Conservation (phyloP, 1,140 invertebrate genomes). For the Caenorhabditis elegans region WBcel235 BX284604.4:7483501-7484000, state of each 20-base stretch:
- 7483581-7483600: not conserved
- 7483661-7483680: not conserved
- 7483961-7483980: not conserved
- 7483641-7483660: not conserved
- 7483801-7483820: not conserved
- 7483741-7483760: not conserved
- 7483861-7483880: not conserved
- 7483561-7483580: not conserved
- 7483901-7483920: not conserved
- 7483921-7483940: not conserved
- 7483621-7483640: not conserved
- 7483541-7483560: not conserved
- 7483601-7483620: not conserved
- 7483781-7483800: not conserved
- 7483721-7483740: not conserved
- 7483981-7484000: not conserved
- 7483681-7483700: constrained; percentile 1
- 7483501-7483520: not conserved
- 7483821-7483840: not conserved
- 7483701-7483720: constrained; percentile 18
- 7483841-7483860: not conserved
- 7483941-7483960: no score
- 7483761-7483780: not conserved
- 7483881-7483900: constrained; percentile 11
- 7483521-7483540: constrained; percentile 2